Evolutionary conservation across 1,140 invertebrate genomes (phyloP), one percentile per base, ranked within the genome.

Genomic region (Lordiphosa collinella): DNA sequence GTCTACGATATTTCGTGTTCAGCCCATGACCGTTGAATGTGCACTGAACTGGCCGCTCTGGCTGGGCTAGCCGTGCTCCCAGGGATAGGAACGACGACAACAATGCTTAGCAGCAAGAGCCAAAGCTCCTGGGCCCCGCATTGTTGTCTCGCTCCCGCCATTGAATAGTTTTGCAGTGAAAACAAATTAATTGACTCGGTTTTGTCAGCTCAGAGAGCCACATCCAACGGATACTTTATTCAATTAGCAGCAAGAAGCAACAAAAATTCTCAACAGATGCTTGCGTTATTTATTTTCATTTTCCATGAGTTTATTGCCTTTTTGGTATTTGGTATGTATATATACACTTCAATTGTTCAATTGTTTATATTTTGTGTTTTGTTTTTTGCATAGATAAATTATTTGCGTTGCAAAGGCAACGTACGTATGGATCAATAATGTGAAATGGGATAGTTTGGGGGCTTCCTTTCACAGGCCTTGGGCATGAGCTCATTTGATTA

Each of bases 131-230:
- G 41, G 36, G 25, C 14, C 51, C 40, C 41, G 25, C 18, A 36
- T 50, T 25, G 14, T 25, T n/a, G 32, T 31, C 31, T 11, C 46
- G 4, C 22, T 38, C n/a, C 44, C 36, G 12, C 18, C 16, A 57
- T 82, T 36, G 57, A 72, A 82, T 84, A 71, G 67, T 82, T 82
- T 72, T 84, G 76, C 67, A 82, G 59, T 82, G 65, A 56, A 76
- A 58, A 71, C 76, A 84, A 82, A 84, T 73, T 78, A 72, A 84
- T 84, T 84, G 59, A 64, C 44, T 78, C 18, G 62, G 40, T 50
- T 53, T 40, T 58, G 53, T 51, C 7, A 59, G 41, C 12, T 50
- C 25, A n/a, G 10, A 25, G 22, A 6, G 14, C 31, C 5, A 29
- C 43, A 31, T 8, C 13, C 13, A 34, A 35, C 6, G 32, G 11